Percentiles rank a stretch among this genome's conserved stretches.
Evolutionary conservation across 1,140 invertebrate species (phyloP).

Genomic region (Cydia splendana): DNA sequence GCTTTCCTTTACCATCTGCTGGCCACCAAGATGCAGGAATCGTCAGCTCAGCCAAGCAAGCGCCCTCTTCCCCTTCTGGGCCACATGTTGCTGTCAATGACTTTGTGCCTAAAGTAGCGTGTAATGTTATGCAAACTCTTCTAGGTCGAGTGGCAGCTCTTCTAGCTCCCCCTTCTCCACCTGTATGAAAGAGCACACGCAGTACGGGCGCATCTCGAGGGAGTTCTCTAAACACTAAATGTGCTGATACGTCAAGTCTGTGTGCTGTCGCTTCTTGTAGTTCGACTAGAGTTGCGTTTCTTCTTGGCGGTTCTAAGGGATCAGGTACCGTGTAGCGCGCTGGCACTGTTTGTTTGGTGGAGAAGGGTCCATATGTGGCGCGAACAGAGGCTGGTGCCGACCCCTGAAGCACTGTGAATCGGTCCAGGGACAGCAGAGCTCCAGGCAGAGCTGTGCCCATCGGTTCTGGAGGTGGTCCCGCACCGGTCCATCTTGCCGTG

Average conservation of each 20-base stretch:
- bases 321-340: slow-evolving; percentile 92
- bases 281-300: slow-evolving; percentile 77
- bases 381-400: slow-evolving; percentile 92
- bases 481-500: slow-evolving; percentile 82
- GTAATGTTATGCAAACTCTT: slow-evolving; percentile 87
- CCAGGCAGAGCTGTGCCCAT: slow-evolving; percentile 75
- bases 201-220: slow-evolving; percentile 92
- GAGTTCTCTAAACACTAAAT: slow-evolving; percentile 91
- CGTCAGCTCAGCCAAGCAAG: slow-evolving; percentile 89
- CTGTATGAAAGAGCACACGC: slow-evolving; percentile 93
- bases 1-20: slow-evolving; percentile 81
- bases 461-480: slow-evolving; percentile 68
- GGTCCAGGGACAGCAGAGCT: slow-evolving; percentile 86
- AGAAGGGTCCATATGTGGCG: slow-evolving; percentile 95
- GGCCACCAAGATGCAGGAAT: slow-evolving; percentile 95
- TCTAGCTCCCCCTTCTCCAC: slow-evolving; percentile 85
- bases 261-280: slow-evolving; percentile 85
- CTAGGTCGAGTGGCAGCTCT: slow-evolving; percentile 77
- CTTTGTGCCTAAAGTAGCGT: slow-evolving; percentile 83
- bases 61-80: slow-evolving; percentile 93
- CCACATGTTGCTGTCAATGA: slow-evolving; percentile 90
- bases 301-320: slow-evolving; percentile 81
- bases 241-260: slow-evolving; percentile 93
- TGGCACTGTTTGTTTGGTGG: slow-evolving; percentile 95
- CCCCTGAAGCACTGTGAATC: slow-evolving; percentile 93